Conservation (phyloP, 2,113 vertebrate species). For the Atlantisia rogersi region DNA sequence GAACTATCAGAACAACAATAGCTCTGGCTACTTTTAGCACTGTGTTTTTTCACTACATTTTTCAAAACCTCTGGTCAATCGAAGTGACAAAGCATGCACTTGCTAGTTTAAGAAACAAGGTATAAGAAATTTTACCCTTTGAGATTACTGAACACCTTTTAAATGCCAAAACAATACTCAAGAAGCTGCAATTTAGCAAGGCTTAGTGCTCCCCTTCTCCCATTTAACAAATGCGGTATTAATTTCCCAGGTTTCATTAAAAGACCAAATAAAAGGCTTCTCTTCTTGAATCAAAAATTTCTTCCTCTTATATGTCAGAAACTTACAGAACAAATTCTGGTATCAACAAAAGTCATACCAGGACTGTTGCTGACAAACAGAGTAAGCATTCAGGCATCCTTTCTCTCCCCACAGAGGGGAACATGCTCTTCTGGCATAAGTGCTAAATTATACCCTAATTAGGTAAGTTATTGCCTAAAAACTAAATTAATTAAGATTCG, state of each 20-base stretch:
- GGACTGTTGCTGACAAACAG: background rate
- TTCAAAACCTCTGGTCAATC: background rate
- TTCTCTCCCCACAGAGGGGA: background rate
- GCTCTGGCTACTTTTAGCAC: background rate
- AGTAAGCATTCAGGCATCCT: background rate
- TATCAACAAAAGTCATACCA: background rate
- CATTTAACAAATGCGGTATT: background rate
- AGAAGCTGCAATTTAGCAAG: background rate
- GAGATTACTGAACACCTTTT: background rate
- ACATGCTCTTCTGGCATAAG: background rate
- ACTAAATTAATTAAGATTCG: background rate
- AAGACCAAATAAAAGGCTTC: background rate
- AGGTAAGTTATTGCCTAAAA: background rate
- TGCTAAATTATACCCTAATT: background rate
- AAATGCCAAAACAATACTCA: background rate
- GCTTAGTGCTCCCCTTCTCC: fast-evolving
- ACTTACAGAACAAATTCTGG: background rate
- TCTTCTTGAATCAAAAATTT: background rate
- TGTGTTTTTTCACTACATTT: background rate
- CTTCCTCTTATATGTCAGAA: background rate
- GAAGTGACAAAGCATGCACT: background rate
- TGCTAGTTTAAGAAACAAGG: background rate
- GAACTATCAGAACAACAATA: background rate
- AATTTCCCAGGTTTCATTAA: background rate
- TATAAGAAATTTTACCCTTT: too few species aligned